phyloP scores from a whole-genome alignment of 1,140 invertebrate genomes.

The Probaryconus sp. region DNA sequence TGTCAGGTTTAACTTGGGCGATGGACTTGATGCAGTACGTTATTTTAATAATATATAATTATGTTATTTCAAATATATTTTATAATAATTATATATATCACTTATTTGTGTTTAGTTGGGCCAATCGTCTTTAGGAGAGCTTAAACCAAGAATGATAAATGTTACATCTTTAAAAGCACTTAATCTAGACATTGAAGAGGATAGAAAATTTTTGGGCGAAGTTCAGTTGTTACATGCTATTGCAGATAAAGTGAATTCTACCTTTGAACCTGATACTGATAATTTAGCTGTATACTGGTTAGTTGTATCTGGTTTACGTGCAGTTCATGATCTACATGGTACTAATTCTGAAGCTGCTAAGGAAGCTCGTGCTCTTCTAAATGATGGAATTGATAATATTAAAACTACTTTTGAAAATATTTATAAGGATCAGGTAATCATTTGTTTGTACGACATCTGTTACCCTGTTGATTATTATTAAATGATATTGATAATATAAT shows the following conservation, averaged over 20 bases:
- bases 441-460: no score
- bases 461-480: no score
- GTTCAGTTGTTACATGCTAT: constrained; percentile 82
- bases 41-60: constrained; percentile 7
- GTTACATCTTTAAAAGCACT: constrained; percentile 64
- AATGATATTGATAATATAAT: constrained; percentile 6
- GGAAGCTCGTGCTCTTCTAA: constrained; percentile 84
- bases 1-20: constrained; percentile 82
- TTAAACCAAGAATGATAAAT: constrained; percentile 77
- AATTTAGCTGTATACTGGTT: constrained; percentile 84
- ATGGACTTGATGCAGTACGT: constrained; percentile 82
- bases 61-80: constrained; percentile 25
- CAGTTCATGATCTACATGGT: constrained; percentile 83
- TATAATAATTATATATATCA: constrained; percentile 13
- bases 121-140: constrained; percentile 76
- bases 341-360: constrained; percentile 82
- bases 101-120: constrained; percentile 65
- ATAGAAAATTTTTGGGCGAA: constrained; percentile 83
- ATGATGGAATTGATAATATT: constrained; percentile 79
- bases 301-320: constrained; percentile 80
- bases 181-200: constrained; percentile 78
- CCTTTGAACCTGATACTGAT: constrained; percentile 78
- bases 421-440: constrained; percentile 82
- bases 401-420: constrained; percentile 81
- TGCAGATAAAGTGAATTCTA: constrained; percentile 79